These are phyloP conservation scores for Pachliopta kotzebuea DNA, from an alignment of 2,888 invertebrate genomes.

Conservation along the genomic window DNA sequence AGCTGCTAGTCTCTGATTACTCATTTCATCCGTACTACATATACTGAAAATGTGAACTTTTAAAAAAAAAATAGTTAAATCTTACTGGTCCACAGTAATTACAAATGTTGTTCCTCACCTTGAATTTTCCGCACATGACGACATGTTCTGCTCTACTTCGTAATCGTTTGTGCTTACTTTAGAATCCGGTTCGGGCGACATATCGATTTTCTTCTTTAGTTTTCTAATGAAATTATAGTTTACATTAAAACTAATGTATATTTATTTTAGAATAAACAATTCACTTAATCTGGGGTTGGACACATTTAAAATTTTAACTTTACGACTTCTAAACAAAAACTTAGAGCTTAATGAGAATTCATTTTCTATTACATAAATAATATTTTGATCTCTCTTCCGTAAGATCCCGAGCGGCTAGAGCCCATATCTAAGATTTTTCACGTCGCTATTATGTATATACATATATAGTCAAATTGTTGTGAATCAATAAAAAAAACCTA, in stretches of 20 bases:
- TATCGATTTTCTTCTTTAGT: conserved; percentile 52
- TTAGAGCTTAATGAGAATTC: not conserved
- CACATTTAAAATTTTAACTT: not conserved
- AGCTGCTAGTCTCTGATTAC: conserved; percentile 50
- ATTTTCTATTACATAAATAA: not conserved
- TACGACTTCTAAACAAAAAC: not conserved
- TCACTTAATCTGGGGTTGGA: not conserved
- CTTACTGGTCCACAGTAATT: not conserved
- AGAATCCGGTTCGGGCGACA: conserved; percentile 54
- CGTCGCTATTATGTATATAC: too few species aligned
- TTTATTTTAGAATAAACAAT: not conserved
- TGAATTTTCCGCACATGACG: conserved; percentile 59
- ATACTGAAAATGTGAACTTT: conserved; percentile 41
- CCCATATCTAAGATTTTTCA: too few species aligned
- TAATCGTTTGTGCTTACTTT: conserved; percentile 50
- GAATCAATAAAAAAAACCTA: too few species aligned
- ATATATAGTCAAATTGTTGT: too few species aligned
- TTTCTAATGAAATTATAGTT: conserved; percentile 40
- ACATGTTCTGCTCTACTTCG: conserved; percentile 46
- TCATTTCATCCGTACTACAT: conserved; percentile 52
- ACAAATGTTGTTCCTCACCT: conserved; percentile 45
- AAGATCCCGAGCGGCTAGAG: too few species aligned
- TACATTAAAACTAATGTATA: not conserved
- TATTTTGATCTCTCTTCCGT: too few species aligned
- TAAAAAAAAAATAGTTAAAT: not conserved